phyloP scores from a whole-genome alignment of 2,797 vertebrate genomes.

The Propithecus perrieri region DNA sequence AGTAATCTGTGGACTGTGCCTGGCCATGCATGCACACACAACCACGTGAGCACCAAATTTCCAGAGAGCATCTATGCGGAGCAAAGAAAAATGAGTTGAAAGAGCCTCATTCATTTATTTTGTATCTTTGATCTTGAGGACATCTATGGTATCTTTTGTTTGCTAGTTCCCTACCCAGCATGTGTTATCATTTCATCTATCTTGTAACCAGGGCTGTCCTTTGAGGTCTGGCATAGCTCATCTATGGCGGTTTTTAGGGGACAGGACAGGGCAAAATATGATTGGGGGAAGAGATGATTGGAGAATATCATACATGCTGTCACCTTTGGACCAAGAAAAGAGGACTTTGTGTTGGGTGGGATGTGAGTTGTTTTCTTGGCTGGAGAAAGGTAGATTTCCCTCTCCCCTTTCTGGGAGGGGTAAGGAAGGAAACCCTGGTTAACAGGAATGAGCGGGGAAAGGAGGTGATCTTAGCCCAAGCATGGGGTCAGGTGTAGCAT shows the following conservation, averaged over 20 bases:
- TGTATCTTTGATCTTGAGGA: background rate
- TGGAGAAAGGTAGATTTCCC: background rate
- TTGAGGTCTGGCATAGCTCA: background rate
- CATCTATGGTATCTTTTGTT: slow-evolving; percentile 8
- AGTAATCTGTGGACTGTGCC: background rate
- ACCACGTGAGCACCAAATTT: background rate
- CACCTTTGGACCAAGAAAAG: background rate
- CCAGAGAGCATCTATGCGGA: background rate
- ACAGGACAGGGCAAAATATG: background rate
- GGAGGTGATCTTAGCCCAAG: background rate
- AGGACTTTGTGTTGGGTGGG: background rate
- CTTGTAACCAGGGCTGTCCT: background rate
- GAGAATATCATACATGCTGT: background rate
- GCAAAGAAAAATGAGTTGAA: background rate
- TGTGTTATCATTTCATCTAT: background rate
- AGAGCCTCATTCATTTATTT: background rate
- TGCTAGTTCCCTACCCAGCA: background rate
- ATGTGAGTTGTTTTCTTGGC: background rate
- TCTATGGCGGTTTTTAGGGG: background rate
- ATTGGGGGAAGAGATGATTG: background rate
- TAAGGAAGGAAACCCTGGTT: background rate
- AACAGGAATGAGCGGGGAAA: background rate
- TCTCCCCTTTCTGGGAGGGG: background rate
- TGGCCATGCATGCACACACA: background rate
- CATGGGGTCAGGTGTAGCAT: background rate